Evolutionary conservation across 2,888 invertebrate species (phyloP), one percentile per base, ranked within the genome.

Genomic region (Dione juno): DNA sequence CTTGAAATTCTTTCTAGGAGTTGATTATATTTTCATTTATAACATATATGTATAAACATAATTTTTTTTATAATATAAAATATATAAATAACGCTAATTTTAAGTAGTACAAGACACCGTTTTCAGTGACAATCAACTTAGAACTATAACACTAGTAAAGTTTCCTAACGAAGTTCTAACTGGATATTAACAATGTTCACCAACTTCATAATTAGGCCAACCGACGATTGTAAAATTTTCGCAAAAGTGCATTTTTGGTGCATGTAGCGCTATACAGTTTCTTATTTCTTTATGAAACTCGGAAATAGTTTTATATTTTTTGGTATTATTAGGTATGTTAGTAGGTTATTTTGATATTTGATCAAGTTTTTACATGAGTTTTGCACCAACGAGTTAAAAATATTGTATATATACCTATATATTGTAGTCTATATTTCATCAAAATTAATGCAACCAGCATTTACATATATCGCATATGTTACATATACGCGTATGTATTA

Each of bases 141-240:
- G 14, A 82, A 81, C 80, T 79, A 81, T 66, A 79, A 88, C 19
- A 50, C 48, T 48, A 48, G 16, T 87, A 81, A 83, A 86, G 87
- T 88, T 87, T 80, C 77, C 85, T 90, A 90, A 89, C 88, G 88
- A 89, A 89, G 88, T 86, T 80, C 81, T 87, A 88, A 89, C 88
- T 87, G 82, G 85, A 84, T 84, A 86, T 84, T 88, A 71, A 71
- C 58, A 35, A 67, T 71, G 68, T 57, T 48, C 37, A 40, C 48
- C 21, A 71, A 71, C 67, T 71, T 71, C 68, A 40, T 71, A 67
- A 71, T 71, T 71, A 71, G 68, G 66, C 43, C 71, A 67, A 67
- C 70, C 68, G 57, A 68, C 71, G 35, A 68, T 68, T 71, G 71
- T 71, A 37, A 68, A 67, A 48, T 65, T 65, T 57, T 48, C 57